phyloP scores from a whole-genome alignment of 2,113 vertebrate species.

The Anoplopoma fimbria region DNA sequence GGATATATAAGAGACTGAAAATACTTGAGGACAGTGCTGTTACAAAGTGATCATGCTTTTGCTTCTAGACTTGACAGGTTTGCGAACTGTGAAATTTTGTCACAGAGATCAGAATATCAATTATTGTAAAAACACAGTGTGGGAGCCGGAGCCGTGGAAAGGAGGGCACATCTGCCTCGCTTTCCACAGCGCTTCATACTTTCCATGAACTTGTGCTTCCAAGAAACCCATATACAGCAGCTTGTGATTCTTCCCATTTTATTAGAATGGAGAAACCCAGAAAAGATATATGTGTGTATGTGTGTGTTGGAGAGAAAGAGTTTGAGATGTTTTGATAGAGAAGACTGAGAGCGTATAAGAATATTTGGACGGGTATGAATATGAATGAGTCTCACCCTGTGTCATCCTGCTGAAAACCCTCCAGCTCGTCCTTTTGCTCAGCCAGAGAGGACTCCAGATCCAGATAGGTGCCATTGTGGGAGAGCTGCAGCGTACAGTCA shows the following conservation, averaged over 20 bases:
- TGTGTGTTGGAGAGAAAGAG: background rate
- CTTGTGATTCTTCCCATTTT: conserved; percentile 66
- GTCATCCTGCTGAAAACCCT: conserved; percentile 94
- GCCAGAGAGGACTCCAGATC: conserved; percentile 95
- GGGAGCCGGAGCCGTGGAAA: conserved; percentile 40
- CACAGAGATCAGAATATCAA: conserved; percentile 22
- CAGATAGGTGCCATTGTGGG: conserved; percentile 95
- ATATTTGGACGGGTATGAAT: background rate
- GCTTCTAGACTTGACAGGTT: conserved; percentile 19
- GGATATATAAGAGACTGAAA: background rate
- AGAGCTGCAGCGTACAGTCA: conserved; percentile 94
- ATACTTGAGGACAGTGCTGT: background rate
- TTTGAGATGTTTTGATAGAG: conserved; percentile 36
- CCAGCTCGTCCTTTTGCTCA: conserved; percentile 94
- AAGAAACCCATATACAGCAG: conserved; percentile 70
- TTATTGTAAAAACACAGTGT: conserved; percentile 39
- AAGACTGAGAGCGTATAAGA: background rate
- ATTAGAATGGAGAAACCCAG: conserved; percentile 48
- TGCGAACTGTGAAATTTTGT: conserved; percentile 11
- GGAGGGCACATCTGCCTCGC: conserved; percentile 63
- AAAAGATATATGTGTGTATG: conserved; percentile 6
- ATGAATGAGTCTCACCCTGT: conserved; percentile 85
- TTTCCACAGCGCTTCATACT: conserved; percentile 78
- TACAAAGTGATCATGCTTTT: conserved; percentile 3
- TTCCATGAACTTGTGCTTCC: conserved; percentile 75